These are phyloP conservation scores for Brachyistius frenatus DNA, from an alignment of 2,113 vertebrate genomes.

Conservation along the genomic window DNA sequence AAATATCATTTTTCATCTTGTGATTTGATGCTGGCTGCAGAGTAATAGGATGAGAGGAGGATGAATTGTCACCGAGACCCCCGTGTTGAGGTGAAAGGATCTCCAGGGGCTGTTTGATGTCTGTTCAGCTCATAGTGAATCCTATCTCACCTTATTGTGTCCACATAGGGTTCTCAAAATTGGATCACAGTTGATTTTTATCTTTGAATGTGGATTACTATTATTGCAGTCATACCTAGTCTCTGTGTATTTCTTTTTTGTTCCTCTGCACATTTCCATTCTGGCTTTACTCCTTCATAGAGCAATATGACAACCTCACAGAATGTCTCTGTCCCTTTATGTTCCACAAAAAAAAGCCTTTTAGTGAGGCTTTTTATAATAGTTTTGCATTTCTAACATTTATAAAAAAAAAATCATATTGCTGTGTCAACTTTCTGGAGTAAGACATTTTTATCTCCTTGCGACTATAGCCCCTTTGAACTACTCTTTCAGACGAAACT, in stretches of 20 bases:
- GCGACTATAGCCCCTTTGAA: conserved; percentile 46
- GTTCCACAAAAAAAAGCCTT: conserved; percentile 14
- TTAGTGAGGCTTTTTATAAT: conserved; percentile 9
- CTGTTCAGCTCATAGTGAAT: conserved; percentile 53
- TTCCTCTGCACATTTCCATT: conserved; percentile 41
- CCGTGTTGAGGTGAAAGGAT: conserved; percentile 61
- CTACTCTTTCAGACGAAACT: conserved; percentile 33
- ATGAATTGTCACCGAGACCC: conserved; percentile 60
- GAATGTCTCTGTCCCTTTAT: conserved; percentile 12
- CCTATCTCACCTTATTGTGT: conserved; percentile 61
- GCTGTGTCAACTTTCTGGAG: conserved; percentile 40
- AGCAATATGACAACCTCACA: conserved; percentile 8
- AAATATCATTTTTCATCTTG: conserved; percentile 61
- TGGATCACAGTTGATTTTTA: conserved; percentile 67
- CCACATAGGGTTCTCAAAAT: conserved; percentile 60
- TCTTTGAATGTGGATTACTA: conserved; percentile 56
- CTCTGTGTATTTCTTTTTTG: conserved; percentile 16
- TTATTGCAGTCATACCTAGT: conserved; percentile 24
- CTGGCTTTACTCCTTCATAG: conserved; percentile 15
- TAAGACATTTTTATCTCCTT: conserved; percentile 33
- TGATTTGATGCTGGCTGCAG: conserved; percentile 46
- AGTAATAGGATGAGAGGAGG: conserved; percentile 55
- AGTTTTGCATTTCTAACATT: conserved; percentile 49
- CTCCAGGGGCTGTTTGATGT: conserved; percentile 65
- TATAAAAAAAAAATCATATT: conserved; percentile 8